Evolutionary conservation across 2,797 vertebrate species (phyloP).

Genomic region (Crossoptilon crossoptilon): DNA sequence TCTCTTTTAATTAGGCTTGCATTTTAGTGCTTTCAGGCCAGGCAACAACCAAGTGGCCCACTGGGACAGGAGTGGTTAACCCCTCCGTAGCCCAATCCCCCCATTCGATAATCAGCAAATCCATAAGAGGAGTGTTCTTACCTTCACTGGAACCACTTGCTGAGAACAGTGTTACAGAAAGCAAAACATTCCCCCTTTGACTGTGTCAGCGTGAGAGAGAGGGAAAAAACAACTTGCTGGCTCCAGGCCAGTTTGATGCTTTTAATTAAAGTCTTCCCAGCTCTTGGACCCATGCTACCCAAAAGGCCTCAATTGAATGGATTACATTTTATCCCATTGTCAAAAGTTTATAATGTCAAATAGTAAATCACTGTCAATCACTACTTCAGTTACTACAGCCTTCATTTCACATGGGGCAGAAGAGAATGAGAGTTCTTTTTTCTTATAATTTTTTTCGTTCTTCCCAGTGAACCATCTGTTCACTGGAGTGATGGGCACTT

Average conservation of each 20-base stretch:
- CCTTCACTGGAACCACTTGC: neutral
- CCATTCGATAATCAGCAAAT: neutral
- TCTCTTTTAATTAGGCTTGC: neutral
- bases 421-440: neutral
- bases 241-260: slow-evolving; percentile 15
- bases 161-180: neutral
- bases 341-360: neutral
- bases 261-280: slow-evolving; percentile 35
- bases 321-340: neutral
- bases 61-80: slow-evolving; percentile 16
- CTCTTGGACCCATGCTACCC: neutral
- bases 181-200: neutral
- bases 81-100: neutral
- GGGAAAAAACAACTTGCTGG: neutral
- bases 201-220: neutral
- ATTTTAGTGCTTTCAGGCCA: neutral
- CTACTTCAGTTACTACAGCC: neutral
- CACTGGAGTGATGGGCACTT: neutral
- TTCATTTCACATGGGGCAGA: neutral
- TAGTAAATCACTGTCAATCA: neutral
- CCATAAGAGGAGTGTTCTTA: neutral
- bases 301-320: neutral
- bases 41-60: neutral
- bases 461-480: neutral
- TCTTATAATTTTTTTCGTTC: neutral